Base-by-base conservation (phyloP, 2,888 invertebrate species). In the Acronicta alni region DNA sequence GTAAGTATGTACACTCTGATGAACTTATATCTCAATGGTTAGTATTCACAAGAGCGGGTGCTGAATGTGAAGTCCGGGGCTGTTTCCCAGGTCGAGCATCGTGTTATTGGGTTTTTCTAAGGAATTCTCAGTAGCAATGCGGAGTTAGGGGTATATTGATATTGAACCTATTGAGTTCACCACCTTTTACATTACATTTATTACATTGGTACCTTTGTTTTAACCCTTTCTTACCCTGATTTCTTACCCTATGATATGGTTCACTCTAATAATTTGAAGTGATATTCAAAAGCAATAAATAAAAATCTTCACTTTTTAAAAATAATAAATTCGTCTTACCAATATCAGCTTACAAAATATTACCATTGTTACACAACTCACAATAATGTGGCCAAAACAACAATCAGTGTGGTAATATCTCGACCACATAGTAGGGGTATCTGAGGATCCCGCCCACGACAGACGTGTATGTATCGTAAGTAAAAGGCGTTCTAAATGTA, bases 401-500 rank as follows among this genome's bases (percentile, higher is more conserved):
- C 72, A 71, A 58, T 67, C 57, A 42, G 72, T 72, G 57, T 75
- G 43, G 67, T 54, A 72, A 75, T 57, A 58, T 66, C 58, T 58
- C 45, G 58, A 23, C 55, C 45, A 52, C 52, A 60, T 66, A 73
- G 79, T 67, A 78, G 81, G 76, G 77, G 79, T 77, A 68, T 79
- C 72, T 62, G 75, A 75, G 82, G 68, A 85, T 83, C 81, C 82
- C 85, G 80, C 86, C 87, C 80, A 87, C 83, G 44, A 48, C 44
- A 64, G 57, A 61, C 72, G 66, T 65, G 52, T 66, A 67, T 71
- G 47, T 47, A 66, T 75, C 53, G 63, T 64, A 69, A 74, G 77
- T 82, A 84, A 83, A 85, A 83, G 75, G 69, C 63, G 57, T 75
- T 71, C 70, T 45, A 56, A 67, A 72, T 64, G 51, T 58, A 53